A percentile compares a stretch with the other conserved stretches of the same genome.
Conservation (phyloP, 2,888 invertebrate species). For the Caradrina kadenii region DNA sequence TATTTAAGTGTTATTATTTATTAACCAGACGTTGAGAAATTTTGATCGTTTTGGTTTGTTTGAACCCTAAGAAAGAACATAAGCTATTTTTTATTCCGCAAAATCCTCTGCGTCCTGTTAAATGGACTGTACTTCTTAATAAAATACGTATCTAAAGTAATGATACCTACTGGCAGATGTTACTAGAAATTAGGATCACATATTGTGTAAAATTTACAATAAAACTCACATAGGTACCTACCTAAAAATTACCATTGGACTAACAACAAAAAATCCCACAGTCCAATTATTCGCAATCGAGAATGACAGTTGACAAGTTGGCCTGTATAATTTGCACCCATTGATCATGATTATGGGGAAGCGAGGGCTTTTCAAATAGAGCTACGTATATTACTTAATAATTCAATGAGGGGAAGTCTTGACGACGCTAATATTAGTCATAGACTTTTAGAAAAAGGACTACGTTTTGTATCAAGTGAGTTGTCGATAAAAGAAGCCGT, state of each 20-base stretch:
- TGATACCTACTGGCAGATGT: too few relatives aligned
- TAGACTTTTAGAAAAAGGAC: not conserved
- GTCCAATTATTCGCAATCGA: constrained; percentile 4
- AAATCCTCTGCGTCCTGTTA: too few relatives aligned
- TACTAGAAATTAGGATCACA: too few relatives aligned
- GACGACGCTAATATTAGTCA: not conserved
- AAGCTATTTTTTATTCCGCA: too few relatives aligned
- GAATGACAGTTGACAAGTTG: constrained; percentile 16
- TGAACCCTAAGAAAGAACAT: too few relatives aligned
- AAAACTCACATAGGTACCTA: too few relatives aligned
- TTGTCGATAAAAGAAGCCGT: too few relatives aligned
- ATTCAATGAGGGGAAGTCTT: not conserved
- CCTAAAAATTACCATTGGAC: not conserved
- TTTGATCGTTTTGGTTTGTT: constrained; percentile 14
- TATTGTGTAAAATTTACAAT: too few relatives aligned
- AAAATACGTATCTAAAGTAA: too few relatives aligned
- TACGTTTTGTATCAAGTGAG: too few relatives aligned
- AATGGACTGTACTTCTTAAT: too few relatives aligned
- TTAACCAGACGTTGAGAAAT: constrained; percentile 9
- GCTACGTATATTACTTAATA: not conserved
- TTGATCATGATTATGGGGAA: not conserved
- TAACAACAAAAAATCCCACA: not conserved
- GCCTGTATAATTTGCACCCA: constrained; percentile 7
- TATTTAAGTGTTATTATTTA: constrained; percentile 43
- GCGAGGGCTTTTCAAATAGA: not conserved